Evolutionary conservation across 2,113 vertebrate species (phyloP).

Genomic region (Bettongia penicillata): DNA sequence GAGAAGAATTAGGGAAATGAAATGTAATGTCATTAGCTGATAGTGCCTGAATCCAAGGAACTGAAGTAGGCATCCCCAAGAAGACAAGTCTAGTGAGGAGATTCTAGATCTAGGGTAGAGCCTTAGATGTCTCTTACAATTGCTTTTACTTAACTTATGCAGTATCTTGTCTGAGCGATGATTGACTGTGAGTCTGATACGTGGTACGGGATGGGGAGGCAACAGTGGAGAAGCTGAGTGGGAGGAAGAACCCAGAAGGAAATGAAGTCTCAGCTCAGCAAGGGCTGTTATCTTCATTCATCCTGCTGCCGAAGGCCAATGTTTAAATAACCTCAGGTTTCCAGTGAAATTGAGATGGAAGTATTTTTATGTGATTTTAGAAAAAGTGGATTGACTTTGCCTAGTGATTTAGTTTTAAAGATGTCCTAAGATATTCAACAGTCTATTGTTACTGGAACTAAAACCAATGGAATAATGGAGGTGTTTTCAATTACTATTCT

Average conservation of each 20-base stretch:
- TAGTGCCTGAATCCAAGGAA: neutral
- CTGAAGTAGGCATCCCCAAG: neutral
- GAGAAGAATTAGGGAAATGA: conserved; percentile 21
- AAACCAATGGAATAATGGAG: conserved; percentile 15
- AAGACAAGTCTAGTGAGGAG: neutral
- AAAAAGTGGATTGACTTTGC: conserved; percentile 31
- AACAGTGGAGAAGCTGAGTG: neutral
- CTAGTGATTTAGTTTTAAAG: conserved; percentile 34
- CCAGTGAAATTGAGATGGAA: conserved; percentile 8
- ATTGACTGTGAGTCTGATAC: conserved; percentile 11
- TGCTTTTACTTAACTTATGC: neutral
- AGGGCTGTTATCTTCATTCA: conserved; percentile 23
- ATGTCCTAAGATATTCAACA: neutral
- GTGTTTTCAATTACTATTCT: neutral
- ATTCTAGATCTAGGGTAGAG: neutral
- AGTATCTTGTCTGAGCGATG: neutral
- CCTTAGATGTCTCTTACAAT: neutral
- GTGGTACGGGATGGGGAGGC: conserved; percentile 7
- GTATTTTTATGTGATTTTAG: conserved; percentile 33
- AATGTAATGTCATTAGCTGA: neutral
- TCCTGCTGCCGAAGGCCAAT: conserved; percentile 34
- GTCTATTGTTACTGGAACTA: conserved; percentile 19
- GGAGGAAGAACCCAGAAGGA: neutral
- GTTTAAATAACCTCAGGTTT: conserved; percentile 44
- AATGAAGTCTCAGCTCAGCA: conserved; percentile 32